Base-by-base conservation (phyloP, 2,888 invertebrate genomes). In the Rhorus exstirpatorius region DNA sequence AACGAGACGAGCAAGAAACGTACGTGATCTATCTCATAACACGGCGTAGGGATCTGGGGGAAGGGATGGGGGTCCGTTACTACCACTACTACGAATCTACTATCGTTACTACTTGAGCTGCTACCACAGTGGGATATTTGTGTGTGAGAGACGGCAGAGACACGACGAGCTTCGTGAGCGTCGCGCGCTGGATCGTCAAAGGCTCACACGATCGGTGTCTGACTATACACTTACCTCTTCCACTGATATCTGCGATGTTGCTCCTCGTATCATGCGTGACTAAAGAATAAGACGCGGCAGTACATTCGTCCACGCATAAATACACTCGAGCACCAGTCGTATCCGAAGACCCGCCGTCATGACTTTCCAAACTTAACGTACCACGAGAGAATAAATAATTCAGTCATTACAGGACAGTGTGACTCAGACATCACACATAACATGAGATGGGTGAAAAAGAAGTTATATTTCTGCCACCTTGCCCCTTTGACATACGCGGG, bases 21-120 rank as follows among this genome's bases (percentile, higher is more conserved):
- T 78, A 77, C 78, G 77, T 65, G 77, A 51, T 82, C 67, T 63
- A 60, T 82, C 75, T 67, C 79, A 67, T 63, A 76, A 79, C 78
- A 74, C 74, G 67, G 8, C 21, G 21, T n/a, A n/a, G 35, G 55
- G 14, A 58, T 21, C 14, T 35, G 31, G 31, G 17, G 26, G 35
- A 35, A 61, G 53, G 31, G 68, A 24, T 53, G 41, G 60, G 67
- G 74, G 63, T 70, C 70, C 21, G 49, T 71, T 63, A 75, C 60
- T 68, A 65, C 71, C 55, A 63, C 71, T 55, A 78, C 71, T 46
- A 49, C 51, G 41, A 46, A 31, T 63, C 46, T 44, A 70, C 74
- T 80, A 75, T 53, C 35, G 24, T 26, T 26, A 44, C 65, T 65
- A 26, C 68, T 78, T 60, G 63, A 63, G 1, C 60, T 31, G 76